A percentile compares a stretch with the other conserved stretches of the same genome.
These are phyloP conservation scores for Xenopus tropicalis DNA, from an alignment of 2,113 vertebrate species.

Conservation along the genomic window UCB_Xtro_10.0 CM004448.2:48866501-48867000, in stretches of 20 bases:
- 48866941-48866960: too few species aligned
- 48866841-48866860: slow-evolving; percentile 40
- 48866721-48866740: slow-evolving; percentile 54
- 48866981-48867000: too few species aligned
- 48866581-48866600: slow-evolving; percentile 38
- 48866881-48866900: too few species aligned
- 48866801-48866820: slow-evolving; percentile 53
- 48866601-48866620: slow-evolving; percentile 53
- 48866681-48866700: slow-evolving; percentile 55
- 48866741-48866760: slow-evolving; percentile 62
- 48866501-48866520: background rate
- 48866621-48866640: slow-evolving; percentile 53
- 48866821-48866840: slow-evolving; percentile 41
- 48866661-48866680: slow-evolving; percentile 70
- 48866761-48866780: slow-evolving; percentile 62
- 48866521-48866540: background rate
- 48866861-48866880: background rate
- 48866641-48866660: slow-evolving; percentile 62
- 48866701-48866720: slow-evolving; percentile 61
- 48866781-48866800: slow-evolving; percentile 50
- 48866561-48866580: slow-evolving; percentile 18
- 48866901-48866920: too few species aligned
- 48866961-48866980: too few species aligned
- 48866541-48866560: background rate
- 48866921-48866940: too few species aligned